Base-by-base conservation (phyloP, 1,140 invertebrate species). In the Tachypleus tridentatus region DNA sequence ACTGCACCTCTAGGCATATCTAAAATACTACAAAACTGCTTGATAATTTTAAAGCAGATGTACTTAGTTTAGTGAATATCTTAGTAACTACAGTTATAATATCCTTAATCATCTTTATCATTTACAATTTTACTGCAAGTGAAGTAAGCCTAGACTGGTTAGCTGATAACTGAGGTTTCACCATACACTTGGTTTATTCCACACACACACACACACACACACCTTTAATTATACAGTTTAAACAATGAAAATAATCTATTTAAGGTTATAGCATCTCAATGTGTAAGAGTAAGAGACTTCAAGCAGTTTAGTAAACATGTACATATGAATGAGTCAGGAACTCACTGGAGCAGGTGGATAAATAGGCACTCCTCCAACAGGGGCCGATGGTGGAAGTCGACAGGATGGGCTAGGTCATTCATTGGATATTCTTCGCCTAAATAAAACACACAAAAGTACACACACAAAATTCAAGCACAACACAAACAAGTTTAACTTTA, bases 401-500 rank as follows among this genome's bases (percentile, higher is more conserved):
- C 82, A 63, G 83, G 84, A 76, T 85, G 86, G 72, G 83, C 83
- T 79, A 86, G 84, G 71, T 88, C 86, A 69, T 83, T 83, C 77
- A 87, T 80, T 60, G 85, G 84, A 72, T 87, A 83, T 73, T 87
- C 85, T 79, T 88, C 86, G 81, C 83, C 84, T 86, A 79, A 64
- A 78, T 79, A 58, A 65, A 67, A 54, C 3, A 57, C 4, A 58
- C 61, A 52, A 4, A 48, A 47, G 29, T 29, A 29, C 29, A 29
- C 29, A 29, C 29, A 29, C 29, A n/a, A n/a, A n/a, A n/a, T n/a
- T n/a, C n/a, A n/a, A n/a, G n/a, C n/a, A n/a, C n/a, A n/a, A n/a
- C n/a, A n/a, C n/a, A n/a, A n/a, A n/a, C n/a, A 29, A 29, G 29
- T 29, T 29, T 29, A 58, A 58, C 7, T n/a, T n/a, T 58, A 58